Conservation (phyloP, 1,140 invertebrate genomes). For the Sinonovacula constricta region DNA sequence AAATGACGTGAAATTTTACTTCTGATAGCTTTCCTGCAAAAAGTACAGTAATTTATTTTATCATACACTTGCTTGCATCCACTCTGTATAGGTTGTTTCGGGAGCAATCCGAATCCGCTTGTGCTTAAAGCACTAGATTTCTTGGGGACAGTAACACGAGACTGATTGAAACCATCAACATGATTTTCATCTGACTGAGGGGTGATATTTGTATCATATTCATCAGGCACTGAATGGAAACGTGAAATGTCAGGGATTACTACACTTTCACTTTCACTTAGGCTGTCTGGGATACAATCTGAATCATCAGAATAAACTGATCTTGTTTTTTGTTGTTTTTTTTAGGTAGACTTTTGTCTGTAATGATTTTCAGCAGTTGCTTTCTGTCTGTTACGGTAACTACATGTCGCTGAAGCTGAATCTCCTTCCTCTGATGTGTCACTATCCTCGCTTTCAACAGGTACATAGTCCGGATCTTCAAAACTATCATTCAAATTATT, state of each 20-base stretch:
- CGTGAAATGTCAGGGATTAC: not conserved
- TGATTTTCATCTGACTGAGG: not conserved
- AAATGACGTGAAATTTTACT: conserved; percentile 41
- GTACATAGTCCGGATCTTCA: not conserved
- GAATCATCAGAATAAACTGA: not conserved
- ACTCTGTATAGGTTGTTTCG: conserved; percentile 25
- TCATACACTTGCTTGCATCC: conserved; percentile 44
- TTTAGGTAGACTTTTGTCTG: not conserved
- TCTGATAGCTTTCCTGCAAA: conserved; percentile 33
- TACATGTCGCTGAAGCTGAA: not conserved
- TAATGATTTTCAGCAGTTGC: not conserved
- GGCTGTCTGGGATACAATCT: not conserved
- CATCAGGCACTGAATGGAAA: not conserved
- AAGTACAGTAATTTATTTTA: conserved; percentile 42
- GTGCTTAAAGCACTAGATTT: not conserved
- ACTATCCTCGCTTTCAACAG: not conserved
- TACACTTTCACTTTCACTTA: not conserved
- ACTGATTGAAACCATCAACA: not conserved
- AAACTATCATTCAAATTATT: not conserved
- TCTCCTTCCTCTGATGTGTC: too few species aligned
- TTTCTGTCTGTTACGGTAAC: not conserved
- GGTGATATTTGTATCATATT: not conserved
- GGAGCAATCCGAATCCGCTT: conserved; percentile 12
- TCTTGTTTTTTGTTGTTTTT: too few species aligned
- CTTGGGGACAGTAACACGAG: not conserved